Evolutionary conservation across 2,888 invertebrate genomes (phyloP).

Genomic region (Brachylomia viminalis): DNA sequence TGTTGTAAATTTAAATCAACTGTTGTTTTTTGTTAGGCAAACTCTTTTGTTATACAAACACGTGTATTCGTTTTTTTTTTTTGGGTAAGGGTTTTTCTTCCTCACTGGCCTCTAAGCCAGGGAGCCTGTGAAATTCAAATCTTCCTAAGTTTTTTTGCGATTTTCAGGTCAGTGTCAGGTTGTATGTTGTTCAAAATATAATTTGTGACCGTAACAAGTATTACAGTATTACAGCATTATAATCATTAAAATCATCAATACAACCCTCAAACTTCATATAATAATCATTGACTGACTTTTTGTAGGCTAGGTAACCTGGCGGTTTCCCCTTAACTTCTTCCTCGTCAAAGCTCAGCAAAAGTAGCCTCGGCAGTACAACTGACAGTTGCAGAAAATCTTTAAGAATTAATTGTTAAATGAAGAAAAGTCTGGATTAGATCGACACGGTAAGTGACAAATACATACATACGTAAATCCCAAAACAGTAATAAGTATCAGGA

Average conservation of each 20-base stretch:
- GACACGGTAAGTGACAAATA: background rate
- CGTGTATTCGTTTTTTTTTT: conserved; percentile 22
- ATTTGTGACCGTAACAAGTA: no score
- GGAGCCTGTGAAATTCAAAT: no score
- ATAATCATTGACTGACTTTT: no score
- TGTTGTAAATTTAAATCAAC: conserved; percentile 38
- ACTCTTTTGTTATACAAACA: conserved; percentile 41
- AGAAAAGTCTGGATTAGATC: background rate
- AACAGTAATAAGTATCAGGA: background rate
- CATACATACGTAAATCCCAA: no score
- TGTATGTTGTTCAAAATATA: no score
- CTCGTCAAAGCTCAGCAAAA: background rate
- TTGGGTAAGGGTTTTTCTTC: background rate
- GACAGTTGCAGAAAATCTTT: no score
- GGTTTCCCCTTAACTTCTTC: background rate
- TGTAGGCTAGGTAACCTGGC: no score
- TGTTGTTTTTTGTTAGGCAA: conserved; percentile 41
- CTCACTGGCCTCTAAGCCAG: background rate
- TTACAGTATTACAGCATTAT: no score
- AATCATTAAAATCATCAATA: no score
- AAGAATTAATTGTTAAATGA: background rate
- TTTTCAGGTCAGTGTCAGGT: no score
- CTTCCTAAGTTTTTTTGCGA: background rate
- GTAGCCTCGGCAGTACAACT: background rate
- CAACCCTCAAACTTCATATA: no score